Evolutionary conservation across 2,888 invertebrate species (phyloP).

Genomic region (Charanyca ferruginea): DNA sequence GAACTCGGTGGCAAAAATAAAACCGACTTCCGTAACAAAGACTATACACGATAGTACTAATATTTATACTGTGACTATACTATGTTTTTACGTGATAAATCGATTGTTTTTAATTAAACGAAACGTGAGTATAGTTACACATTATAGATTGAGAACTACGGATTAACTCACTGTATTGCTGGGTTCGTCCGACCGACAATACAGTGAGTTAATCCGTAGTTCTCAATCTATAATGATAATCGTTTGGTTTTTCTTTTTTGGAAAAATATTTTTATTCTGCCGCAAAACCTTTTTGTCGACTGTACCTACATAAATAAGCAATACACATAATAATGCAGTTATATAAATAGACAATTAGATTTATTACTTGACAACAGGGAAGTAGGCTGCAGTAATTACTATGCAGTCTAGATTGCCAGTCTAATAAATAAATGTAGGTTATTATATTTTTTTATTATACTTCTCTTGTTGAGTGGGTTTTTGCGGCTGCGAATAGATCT

Average conservation of each 20-base stretch:
- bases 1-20: too few species aligned
- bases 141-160: too few species aligned
- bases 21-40: too few species aligned
- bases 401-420: slow-evolving; percentile 18
- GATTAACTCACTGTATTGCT: too few species aligned
- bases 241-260: too few species aligned
- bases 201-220: too few species aligned
- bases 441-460: slow-evolving; percentile 34
- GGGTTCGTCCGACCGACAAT: too few species aligned
- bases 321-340: slow-evolving; percentile 5
- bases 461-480: neutral
- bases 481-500: neutral
- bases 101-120: neutral
- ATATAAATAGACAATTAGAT: slow-evolving; percentile 23
- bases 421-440: slow-evolving; percentile 30
- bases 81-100: neutral
- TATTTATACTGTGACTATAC: too few species aligned
- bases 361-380: slow-evolving; percentile 46
- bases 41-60: too few species aligned
- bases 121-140: too few species aligned
- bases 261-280: neutral
- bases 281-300: neutral
- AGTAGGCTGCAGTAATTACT: slow-evolving; percentile 19
- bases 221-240: too few species aligned
- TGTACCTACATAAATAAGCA: slow-evolving; percentile 6